Base-by-base conservation (phyloP, 2,113 vertebrate genomes). In the Vidua macroura region DNA sequence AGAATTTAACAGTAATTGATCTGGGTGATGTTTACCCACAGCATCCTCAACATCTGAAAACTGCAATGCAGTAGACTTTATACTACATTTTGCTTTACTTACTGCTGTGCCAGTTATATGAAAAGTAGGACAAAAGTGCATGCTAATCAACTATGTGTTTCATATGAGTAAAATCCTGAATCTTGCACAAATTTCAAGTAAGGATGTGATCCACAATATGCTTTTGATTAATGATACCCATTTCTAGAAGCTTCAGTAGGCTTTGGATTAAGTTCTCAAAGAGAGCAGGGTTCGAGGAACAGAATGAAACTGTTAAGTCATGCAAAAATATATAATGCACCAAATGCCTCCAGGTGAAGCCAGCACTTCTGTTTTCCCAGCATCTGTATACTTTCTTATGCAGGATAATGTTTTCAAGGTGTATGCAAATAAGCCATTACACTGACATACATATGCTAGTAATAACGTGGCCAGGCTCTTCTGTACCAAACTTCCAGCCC, bases 321-420 rank as follows among this genome's bases (percentile, higher is more conserved):
- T 81, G 37, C 27, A 75, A 44, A 39, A 86, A 51, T 17, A 83
- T 62, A 37, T 31, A 48, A 90, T 79, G 28, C 43, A 81, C 21
- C 39, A 67, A 86, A 78, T 72, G 78, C 20, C 15, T 78, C 11
- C 53, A 89, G 62, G 63, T 82, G 88, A 92, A 51, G 13, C 6
- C 44, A 81, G 22, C 23, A 83, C 81, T 82, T 56, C 73, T 92
- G 76, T 88, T 92, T 83, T 56, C 49, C 83, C 70, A 87, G 15
- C 49, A 84, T 84, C 31, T 83, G 31, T 49, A 69, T 22, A 16
- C 24, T 68, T 83, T 52, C 37, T 88, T 64, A 28, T 64, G 23
- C n/a, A 56, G 20, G 37, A 82, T 78, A 78, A 94, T 78, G 37
- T 92, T 91, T 96, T 81, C 76, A 88, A 91, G 83, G 44, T 79